Percentiles rank a stretch among this genome's conserved stretches.
Conservation (phyloP, 2,888 invertebrate species). For the Aethes cnicana region DNA sequence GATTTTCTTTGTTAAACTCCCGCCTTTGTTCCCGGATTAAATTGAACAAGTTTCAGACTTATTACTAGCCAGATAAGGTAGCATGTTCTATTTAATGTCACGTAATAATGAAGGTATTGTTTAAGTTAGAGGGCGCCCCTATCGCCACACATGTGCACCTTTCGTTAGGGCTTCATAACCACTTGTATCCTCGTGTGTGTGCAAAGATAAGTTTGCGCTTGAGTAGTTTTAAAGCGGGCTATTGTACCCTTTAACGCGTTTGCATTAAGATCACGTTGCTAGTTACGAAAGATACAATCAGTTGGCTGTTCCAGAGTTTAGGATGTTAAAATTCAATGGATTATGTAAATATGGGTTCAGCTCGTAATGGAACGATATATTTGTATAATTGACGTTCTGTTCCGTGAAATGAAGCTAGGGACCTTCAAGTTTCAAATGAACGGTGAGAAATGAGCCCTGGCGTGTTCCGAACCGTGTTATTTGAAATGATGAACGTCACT, state of each 20-base stretch:
- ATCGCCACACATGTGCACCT: slow-evolving; percentile 37
- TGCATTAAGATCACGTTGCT: slow-evolving; percentile 1
- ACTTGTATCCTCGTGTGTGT: slow-evolving; percentile 37
- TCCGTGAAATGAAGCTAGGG: slow-evolving; percentile 22
- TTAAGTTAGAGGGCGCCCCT: slow-evolving; percentile 36
- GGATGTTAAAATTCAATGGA: slow-evolving; percentile 32
- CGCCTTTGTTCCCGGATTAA: slow-evolving; percentile 27
- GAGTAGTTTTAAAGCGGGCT: background rate
- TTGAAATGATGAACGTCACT: slow-evolving; percentile 12
- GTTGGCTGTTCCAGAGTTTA: slow-evolving; percentile 15
- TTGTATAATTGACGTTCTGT: slow-evolving; percentile 31
- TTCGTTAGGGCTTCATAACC: slow-evolving; percentile 40
- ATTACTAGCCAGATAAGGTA: slow-evolving; percentile 26
- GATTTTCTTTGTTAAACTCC: slow-evolving; percentile 34
- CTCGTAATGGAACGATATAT: slow-evolving; percentile 31
- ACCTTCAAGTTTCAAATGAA: slow-evolving; percentile 5
- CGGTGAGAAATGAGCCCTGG: slow-evolving; percentile 17
- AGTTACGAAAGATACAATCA: background rate
- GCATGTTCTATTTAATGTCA: slow-evolving; percentile 23
- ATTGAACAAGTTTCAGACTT: slow-evolving; percentile 31
- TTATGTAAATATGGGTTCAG: slow-evolving; percentile 31
- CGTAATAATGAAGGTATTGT: slow-evolving; percentile 37
- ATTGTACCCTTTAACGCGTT: background rate
- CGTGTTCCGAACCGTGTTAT: slow-evolving; percentile 10
- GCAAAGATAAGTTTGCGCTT: slow-evolving; percentile 22